Conservation (phyloP, 2,797 vertebrate species). For the Molossus alvarezi region DNA sequence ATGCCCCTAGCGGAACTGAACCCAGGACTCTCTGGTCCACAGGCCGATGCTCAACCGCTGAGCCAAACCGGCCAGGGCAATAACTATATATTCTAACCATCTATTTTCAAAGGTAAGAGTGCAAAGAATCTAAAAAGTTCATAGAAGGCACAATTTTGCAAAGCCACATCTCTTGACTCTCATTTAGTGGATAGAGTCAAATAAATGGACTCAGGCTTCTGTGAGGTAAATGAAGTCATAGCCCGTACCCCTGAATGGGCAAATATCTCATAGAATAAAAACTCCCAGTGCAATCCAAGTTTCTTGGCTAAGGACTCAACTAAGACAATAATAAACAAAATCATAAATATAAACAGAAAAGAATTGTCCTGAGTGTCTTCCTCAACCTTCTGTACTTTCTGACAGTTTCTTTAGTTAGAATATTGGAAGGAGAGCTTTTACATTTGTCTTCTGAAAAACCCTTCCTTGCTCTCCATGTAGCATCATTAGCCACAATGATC, state of each 20-base stretch:
- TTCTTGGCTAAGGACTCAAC: neutral
- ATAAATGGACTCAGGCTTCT: neutral
- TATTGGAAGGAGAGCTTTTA: neutral
- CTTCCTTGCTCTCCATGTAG: neutral
- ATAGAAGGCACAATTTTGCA: conserved; percentile 1
- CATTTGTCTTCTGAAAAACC: neutral
- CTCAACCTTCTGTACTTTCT: neutral
- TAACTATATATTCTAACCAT: neutral
- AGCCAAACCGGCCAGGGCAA: no score
- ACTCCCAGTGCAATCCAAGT: neutral
- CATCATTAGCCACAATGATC: neutral
- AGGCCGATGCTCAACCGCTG: no score
- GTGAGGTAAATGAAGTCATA: neutral
- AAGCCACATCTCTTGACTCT: neutral
- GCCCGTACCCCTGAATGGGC: neutral
- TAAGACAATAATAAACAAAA: neutral
- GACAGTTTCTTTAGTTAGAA: neutral
- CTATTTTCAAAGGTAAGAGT: conserved; percentile 34
- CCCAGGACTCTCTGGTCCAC: no score
- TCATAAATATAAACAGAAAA: neutral
- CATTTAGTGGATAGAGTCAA: neutral
- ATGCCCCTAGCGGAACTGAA: no score
- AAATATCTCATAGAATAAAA: neutral
- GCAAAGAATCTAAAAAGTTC: conserved; percentile 4
- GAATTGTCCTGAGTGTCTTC: neutral